Conservation (phyloP, 2,888 invertebrate species). For the Dryobota labecula region DNA sequence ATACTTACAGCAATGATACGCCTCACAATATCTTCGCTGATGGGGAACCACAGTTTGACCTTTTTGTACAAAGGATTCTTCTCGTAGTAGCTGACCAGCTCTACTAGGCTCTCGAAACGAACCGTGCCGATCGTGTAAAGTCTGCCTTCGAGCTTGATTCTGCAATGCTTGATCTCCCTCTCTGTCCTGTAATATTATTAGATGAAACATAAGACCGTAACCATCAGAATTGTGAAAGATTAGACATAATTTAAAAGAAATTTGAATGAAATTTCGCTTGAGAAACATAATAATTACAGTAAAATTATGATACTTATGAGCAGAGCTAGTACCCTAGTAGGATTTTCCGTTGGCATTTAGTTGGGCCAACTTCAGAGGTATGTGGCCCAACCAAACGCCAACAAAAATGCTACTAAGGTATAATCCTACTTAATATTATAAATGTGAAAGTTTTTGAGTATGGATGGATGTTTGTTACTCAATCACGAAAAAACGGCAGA, state of each 20-base stretch:
- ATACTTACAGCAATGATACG: slow-evolving; percentile 91
- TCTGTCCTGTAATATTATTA: slow-evolving; percentile 92
- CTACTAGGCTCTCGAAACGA: slow-evolving; percentile 98
- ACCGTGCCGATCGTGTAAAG: slow-evolving; percentile 97
- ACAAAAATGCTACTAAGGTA: too few relatives aligned
- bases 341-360: too few relatives aligned
- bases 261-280: not conserved
- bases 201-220: not conserved
- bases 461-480: too few relatives aligned
- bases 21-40: slow-evolving; percentile 93
- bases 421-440: too few relatives aligned
- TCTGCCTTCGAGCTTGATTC: slow-evolving; percentile 97
- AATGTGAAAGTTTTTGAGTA: too few relatives aligned
- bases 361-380: too few relatives aligned
- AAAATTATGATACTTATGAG: not conserved
- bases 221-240: not conserved
- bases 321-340: too few relatives aligned
- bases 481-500: too few relatives aligned
- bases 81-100: slow-evolving; percentile 97
- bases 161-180: slow-evolving; percentile 98
- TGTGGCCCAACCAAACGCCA: too few relatives aligned
- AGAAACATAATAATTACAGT: not conserved
- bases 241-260: not conserved
- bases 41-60: slow-evolving; percentile 96
- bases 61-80: slow-evolving; percentile 97